phyloP scores from a whole-genome alignment of 2,797 vertebrate species.

The Darevskia mixta region DNA sequence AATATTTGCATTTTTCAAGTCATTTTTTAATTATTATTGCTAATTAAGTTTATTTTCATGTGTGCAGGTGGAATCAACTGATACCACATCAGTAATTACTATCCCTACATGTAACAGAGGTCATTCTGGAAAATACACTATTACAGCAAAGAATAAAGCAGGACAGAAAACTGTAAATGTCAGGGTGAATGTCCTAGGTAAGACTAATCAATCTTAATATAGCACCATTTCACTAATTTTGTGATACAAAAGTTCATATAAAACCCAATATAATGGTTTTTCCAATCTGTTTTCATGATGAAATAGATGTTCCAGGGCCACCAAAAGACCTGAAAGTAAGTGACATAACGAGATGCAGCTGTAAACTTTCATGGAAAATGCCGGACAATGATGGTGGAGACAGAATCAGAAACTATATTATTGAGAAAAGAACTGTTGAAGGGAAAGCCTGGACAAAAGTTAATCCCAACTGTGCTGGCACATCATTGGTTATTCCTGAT shows the following conservation, averaged over 20 bases:
- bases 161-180: slow-evolving; percentile 94
- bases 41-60: slow-evolving; percentile 28
- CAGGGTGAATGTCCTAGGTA: slow-evolving; percentile 95
- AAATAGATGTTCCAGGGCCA: slow-evolving; percentile 92
- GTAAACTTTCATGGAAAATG: slow-evolving; percentile 94
- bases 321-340: slow-evolving; percentile 94
- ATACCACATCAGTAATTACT: slow-evolving; percentile 87
- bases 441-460: slow-evolving; percentile 99
- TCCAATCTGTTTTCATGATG: slow-evolving; percentile 50
- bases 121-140: slow-evolving; percentile 94
- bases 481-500: slow-evolving; percentile 91
- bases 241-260: slow-evolving; percentile 24
- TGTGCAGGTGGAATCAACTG: slow-evolving; percentile 90
- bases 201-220: slow-evolving; percentile 51
- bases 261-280: slow-evolving; percentile 23
- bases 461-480: slow-evolving; percentile 89
- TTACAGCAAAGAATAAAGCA: slow-evolving; percentile 98
- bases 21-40: slow-evolving; percentile 31
- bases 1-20: slow-evolving; percentile 28
- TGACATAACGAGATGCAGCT: slow-evolving; percentile 93
- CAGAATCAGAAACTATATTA: slow-evolving; percentile 94
- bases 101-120: slow-evolving; percentile 89
- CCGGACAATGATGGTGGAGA: slow-evolving; percentile 95
- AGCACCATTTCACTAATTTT: slow-evolving; percentile 11
- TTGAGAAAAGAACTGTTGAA: slow-evolving; percentile 92